phyloP scores from a whole-genome alignment of 2,888 invertebrate genomes.

The Tetragonula carbonaria region DNA sequence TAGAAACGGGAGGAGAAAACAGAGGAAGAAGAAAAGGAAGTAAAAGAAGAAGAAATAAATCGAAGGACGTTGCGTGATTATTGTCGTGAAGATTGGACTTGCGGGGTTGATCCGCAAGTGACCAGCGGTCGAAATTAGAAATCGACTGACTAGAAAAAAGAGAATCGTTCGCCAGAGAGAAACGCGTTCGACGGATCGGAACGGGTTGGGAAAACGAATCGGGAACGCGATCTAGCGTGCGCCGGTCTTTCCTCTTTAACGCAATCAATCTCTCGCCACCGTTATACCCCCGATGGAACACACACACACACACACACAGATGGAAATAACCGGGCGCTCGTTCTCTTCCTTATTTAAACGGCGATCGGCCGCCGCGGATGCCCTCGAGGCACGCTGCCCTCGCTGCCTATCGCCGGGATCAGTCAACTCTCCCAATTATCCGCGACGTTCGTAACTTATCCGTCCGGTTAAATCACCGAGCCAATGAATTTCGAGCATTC shows the following conservation, averaged over 20 bases:
- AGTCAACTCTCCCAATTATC: conserved; percentile 20
- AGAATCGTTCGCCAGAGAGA: not conserved
- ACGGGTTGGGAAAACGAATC: conserved; percentile 3
- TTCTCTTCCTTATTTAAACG: conserved; percentile 32
- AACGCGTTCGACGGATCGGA: conserved; percentile 16
- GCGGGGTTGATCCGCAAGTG: not conserved
- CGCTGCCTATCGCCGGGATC: not conserved
- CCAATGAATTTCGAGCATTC: not conserved
- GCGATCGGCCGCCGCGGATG: not conserved
- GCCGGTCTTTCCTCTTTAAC: conserved; percentile 54
- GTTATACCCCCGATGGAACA: conserved; percentile 18
- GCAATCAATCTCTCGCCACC: conserved; percentile 44
- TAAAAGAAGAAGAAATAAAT: not conserved
- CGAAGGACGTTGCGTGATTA: not conserved
- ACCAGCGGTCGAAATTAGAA: not conserved
- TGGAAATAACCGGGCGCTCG: conserved; percentile 15
- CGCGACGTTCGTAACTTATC: conserved; percentile 12
- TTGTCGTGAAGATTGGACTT: not conserved
- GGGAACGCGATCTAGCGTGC: conserved; percentile 11
- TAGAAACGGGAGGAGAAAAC: too few species aligned
- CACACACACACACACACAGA: not conserved
- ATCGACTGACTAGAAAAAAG: conserved; percentile 26
- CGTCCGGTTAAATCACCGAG: not conserved
- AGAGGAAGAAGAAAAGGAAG: too few species aligned
- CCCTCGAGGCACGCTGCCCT: not conserved